Evolutionary conservation across 1,140 invertebrate genomes (phyloP), one percentile per base, ranked within the genome.

Genomic region (Aphaenogaster rudis): DNA sequence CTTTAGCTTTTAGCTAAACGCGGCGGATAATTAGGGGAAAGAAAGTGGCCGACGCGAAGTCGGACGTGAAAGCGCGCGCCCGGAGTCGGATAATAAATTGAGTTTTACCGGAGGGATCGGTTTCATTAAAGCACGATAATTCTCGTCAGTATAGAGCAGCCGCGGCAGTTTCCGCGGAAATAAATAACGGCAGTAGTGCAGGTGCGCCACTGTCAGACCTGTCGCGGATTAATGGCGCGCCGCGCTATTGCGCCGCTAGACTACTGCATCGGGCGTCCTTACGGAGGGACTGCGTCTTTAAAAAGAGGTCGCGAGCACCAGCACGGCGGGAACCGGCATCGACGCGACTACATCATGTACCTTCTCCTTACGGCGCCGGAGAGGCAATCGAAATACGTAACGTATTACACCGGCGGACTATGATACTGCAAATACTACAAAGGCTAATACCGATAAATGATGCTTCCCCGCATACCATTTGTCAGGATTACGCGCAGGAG

Each of bases 361-460:
- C 89, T 69, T 64, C 52, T 88, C 61, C 50, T 80, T 45, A 21
- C 36, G n/a, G 5, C 15, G 2, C 11, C 6, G 6, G 21, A 36
- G n/a, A 66, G 36, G 33, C 71, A 45, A 48, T 57, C 82, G 42
- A 33, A 48, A 67, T 79, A 72, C 50, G 50, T 82, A 66, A 91
- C 36, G 77, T 67, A 80, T 90, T 90, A 86, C 87, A 80, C 54
- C 42, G 28, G n/a, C 33, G n/a, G 52, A 71, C 86, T 64, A 57
- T 82, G 77, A 86, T 79, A 79, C 72, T 33, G 59, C 72, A 85
- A 90, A 85, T 85, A 76, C 79, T 86, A 86, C 80, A 76, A 78
- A 77, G 63, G 79, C 33, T 91, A 90, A 91, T 90, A 59, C 76
- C 84, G 89, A 91, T 88, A 87, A 91, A 91, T 91, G 89, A 84